These are phyloP conservation scores for Enteromius viviparus DNA, from an alignment of 2,797 vertebrate genomes.

Conservation along the genomic window DNA sequence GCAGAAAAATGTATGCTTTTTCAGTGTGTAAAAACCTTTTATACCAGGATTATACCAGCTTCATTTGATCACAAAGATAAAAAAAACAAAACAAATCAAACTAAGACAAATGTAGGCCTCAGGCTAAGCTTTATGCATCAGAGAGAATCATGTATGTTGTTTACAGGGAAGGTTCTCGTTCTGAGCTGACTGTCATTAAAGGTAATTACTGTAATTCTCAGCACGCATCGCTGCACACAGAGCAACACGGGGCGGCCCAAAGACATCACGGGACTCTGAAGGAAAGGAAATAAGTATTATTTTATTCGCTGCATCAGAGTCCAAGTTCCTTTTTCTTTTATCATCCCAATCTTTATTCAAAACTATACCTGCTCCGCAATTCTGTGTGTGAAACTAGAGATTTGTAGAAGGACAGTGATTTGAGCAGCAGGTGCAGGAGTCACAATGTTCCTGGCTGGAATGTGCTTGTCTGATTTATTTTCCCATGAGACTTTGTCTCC, in stretches of 20 bases:
- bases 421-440: constrained; percentile 37
- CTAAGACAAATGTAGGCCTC: background rate
- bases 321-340: background rate
- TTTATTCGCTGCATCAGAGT: background rate
- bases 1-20: background rate
- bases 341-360: background rate
- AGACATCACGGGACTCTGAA: constrained; percentile 9
- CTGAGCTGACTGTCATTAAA: constrained; percentile 42
- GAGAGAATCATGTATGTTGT: constrained; percentile 25
- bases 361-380: constrained; percentile 1
- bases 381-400: constrained; percentile 9
- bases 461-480: constrained; percentile 58
- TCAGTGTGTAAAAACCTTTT: background rate
- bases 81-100: background rate
- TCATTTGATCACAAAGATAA: background rate
- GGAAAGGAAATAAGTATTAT: constrained; percentile 24
- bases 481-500: constrained; percentile 47
- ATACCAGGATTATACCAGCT: background rate
- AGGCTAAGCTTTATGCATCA: background rate
- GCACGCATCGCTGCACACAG: background rate
- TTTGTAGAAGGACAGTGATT: constrained; percentile 21
- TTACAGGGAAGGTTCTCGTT: constrained; percentile 18
- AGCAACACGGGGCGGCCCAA: background rate
- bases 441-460: constrained; percentile 53
- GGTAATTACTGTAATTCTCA: constrained; percentile 46